A percentile compares a stretch with the other conserved stretches of the same genome.
phyloP scores from a whole-genome alignment of 2,888 invertebrate genomes.

The Drosophila formosana region DNA sequence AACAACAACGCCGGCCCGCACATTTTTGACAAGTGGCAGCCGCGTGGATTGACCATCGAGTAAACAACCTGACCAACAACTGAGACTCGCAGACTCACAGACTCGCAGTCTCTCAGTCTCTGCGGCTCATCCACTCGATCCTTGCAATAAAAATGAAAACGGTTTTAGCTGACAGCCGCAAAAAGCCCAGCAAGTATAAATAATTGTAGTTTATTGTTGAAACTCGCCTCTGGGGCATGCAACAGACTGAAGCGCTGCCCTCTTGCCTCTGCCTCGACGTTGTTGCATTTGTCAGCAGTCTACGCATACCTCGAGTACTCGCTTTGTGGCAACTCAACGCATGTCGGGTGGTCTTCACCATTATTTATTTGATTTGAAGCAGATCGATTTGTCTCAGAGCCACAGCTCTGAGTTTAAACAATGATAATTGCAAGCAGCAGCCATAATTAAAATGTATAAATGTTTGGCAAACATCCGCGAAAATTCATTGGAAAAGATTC shows the following conservation, averaged over 20 bases:
- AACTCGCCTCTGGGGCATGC: constrained; percentile 33
- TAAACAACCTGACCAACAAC: constrained; percentile 4
- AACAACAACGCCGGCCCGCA: constrained; percentile 55
- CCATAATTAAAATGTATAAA: constrained; percentile 12
- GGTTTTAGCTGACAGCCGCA: constrained; percentile 67
- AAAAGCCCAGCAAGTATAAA: constrained; percentile 67
- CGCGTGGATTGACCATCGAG: constrained; percentile 18
- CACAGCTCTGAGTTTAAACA: constrained; percentile 32
- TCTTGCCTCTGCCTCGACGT: not conserved
- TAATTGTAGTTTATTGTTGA: constrained; percentile 74
- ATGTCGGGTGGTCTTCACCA: constrained; percentile 42
- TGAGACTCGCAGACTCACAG: constrained; percentile 7
- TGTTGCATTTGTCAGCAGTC: constrained; percentile 40
- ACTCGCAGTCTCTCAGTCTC: constrained; percentile 3
- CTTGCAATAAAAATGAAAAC: constrained; percentile 45
- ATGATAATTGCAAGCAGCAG: constrained; percentile 30
- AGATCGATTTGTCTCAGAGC: constrained; percentile 23
- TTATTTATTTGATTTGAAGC: constrained; percentile 61
- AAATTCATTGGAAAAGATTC: constrained; percentile 5
- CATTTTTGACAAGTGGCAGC: constrained; percentile 60
- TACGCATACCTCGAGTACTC: constrained; percentile 4
- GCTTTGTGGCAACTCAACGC: constrained; percentile 22
- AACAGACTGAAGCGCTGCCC: constrained; percentile 15
- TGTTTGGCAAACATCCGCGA: constrained; percentile 11
- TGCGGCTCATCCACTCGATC: constrained; percentile 29